Evolutionary conservation across 2,888 invertebrate species (phyloP), one percentile per base, ranked within the genome.

Genomic region (Sinotaia quadrata): DNA sequence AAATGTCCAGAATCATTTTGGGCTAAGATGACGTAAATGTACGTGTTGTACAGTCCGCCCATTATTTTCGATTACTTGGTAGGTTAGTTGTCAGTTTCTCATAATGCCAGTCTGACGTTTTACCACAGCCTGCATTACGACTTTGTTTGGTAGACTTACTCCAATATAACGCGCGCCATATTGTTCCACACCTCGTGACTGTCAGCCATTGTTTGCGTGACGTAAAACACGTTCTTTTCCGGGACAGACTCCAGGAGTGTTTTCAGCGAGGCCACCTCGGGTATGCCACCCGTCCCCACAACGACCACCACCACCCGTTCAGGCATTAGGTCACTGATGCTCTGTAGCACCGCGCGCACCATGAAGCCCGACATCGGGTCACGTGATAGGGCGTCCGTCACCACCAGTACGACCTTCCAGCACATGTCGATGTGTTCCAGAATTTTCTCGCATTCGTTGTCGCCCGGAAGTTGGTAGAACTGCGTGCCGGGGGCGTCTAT

Each of bases 391-490:
- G 52, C 21, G 12, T 27, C 10, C 10, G 52, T 52, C 52, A 52
- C 49, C 49, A 18, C 7, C 7, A 5, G n/a, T 7, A 21, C 5
- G n/a, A 49, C 52, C 52, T 52, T 52, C 52, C 52, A 52, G 27
- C 52, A 52, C 27, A 52, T 10, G 27, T 52, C 52, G 12, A 52
- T 52, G 27, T 52, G 52, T 7, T 52, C 27, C 52, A 52, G 52
- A 27, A 52, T 52, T 31, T 52, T 52, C 52, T 52, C 15, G 12
- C 29, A 27, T 12, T 12, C 52, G 27, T 52, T 52, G 52, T 52
- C 52, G 18, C 52, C 52, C 12, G 52, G 52, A 12, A 27, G 18
- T 15, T 29, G 27, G 5, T 24, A 52, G 31, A 52, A 52, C 27
- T 52, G 27, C 27, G 27, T 21, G 27, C 24, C 31, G 27, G 27